Conservation (phyloP, 2,113 vertebrate genomes). For the Siphamia tubifer region DNA sequence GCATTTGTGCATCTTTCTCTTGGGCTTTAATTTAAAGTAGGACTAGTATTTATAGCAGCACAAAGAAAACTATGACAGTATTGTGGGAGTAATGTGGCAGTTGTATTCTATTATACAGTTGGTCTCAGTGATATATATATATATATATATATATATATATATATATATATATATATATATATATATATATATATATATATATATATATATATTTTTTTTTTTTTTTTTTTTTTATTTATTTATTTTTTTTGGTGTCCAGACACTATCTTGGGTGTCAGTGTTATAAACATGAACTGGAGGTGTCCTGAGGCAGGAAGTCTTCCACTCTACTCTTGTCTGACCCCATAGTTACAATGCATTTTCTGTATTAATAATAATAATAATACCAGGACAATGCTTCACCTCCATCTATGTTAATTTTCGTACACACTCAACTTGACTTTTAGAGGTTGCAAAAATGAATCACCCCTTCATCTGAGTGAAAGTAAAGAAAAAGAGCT, state of each 20-base stretch:
- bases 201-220: no score
- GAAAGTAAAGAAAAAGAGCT: neutral
- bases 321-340: conserved; percentile 6
- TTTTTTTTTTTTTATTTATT: no score
- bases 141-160: no score
- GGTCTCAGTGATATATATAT: conserved; percentile 9
- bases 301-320: neutral
- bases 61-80: conserved; percentile 1
- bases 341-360: neutral
- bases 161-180: no score
- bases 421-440: no score
- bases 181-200: no score
- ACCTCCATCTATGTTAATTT: no score
- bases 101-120: conserved; percentile 34
- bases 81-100: conserved; percentile 35
- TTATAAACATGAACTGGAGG: neutral
- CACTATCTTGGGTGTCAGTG: neutral
- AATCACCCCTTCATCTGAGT: neutral
- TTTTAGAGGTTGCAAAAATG: neutral
- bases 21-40: conserved; percentile 17
- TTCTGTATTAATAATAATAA: conserved; percentile 17
- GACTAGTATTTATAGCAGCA: conserved; percentile 16
- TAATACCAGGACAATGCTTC: no score
- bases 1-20: neutral
- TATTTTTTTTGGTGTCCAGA: conserved; percentile 9